Percentiles rank a stretch among this genome's conserved stretches.
These are phyloP conservation scores for Leuciscus waleckii DNA, from an alignment of 2,797 vertebrate species.

Conservation along the genomic window DNA sequence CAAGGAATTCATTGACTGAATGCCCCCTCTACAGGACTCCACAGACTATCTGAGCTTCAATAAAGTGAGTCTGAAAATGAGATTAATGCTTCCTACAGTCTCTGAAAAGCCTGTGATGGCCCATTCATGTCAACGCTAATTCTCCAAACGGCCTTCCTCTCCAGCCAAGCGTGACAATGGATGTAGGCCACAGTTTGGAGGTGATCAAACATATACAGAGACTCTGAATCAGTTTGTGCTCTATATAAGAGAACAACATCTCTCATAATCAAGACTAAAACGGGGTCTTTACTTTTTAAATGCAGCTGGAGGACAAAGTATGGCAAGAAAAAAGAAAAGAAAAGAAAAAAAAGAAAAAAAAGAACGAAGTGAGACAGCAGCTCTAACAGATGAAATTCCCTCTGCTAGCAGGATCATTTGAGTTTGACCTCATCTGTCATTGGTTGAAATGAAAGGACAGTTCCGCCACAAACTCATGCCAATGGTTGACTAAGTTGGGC, in stretches of 20 bases:
- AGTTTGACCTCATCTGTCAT: neutral
- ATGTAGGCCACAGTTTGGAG: constrained; percentile 59
- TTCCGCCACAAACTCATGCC: neutral
- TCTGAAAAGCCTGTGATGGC: constrained; percentile 64
- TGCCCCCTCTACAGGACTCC: constrained; percentile 54
- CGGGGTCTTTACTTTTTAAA: neutral
- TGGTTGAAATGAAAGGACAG: neutral
- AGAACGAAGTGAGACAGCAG: neutral
- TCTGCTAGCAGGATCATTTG: neutral
- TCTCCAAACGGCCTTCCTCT: constrained; percentile 59
- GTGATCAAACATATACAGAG: neutral
- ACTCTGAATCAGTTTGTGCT: neutral
- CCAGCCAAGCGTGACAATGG: constrained; percentile 69
- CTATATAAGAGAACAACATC: neutral
- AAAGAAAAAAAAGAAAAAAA: neutral
- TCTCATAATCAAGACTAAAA: neutral
- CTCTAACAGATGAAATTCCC: neutral
- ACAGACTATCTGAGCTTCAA: constrained; percentile 51
- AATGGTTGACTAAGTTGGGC: neutral
- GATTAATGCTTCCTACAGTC: constrained; percentile 41
- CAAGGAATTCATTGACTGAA: neutral
- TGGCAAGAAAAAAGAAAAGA: neutral
- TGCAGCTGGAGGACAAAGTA: neutral
- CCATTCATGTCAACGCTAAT: constrained; percentile 67
- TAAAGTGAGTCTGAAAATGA: constrained; percentile 36